Evolutionary conservation across 2,113 vertebrate species (phyloP).

Genomic region (Brienomyrus brachyistius): DNA sequence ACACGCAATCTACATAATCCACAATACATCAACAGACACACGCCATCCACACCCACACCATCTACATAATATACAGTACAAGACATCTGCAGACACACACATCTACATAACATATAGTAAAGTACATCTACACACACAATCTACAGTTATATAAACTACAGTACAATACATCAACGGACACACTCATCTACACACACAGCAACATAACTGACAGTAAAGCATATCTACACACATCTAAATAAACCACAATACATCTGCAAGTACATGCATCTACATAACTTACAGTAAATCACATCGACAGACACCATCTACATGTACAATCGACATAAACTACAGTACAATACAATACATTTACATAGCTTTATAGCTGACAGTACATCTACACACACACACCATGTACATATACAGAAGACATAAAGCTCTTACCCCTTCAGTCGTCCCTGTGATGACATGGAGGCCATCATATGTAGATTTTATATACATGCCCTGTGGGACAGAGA

Average conservation of each 20-base stretch:
- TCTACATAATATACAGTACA: neutral
- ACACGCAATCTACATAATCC: neutral
- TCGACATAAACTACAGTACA: too few species aligned
- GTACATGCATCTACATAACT: neutral
- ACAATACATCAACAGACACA: neutral
- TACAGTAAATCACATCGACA: neutral
- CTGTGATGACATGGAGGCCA: slow-evolving; percentile 81
- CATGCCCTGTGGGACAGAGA: slow-evolving; percentile 65
- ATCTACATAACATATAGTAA: neutral
- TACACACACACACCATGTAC: too few species aligned
- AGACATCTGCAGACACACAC: neutral
- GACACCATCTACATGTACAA: neutral
- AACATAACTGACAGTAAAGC: neutral
- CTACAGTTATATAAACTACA: neutral
- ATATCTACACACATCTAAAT: neutral
- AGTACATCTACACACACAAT: neutral
- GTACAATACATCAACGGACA: neutral
- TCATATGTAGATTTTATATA: slow-evolving; percentile 83
- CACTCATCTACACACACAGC: neutral
- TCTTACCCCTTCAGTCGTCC: slow-evolving; percentile 80
- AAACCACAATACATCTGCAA: neutral
- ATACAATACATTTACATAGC: neutral
- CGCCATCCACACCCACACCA: neutral
- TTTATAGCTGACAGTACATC: neutral
- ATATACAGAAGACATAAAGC: slow-evolving; percentile 15